These are phyloP conservation scores for Drosophila sucinea DNA, from an alignment of 1,140 invertebrate genomes.

Conservation along the genomic window DNA sequence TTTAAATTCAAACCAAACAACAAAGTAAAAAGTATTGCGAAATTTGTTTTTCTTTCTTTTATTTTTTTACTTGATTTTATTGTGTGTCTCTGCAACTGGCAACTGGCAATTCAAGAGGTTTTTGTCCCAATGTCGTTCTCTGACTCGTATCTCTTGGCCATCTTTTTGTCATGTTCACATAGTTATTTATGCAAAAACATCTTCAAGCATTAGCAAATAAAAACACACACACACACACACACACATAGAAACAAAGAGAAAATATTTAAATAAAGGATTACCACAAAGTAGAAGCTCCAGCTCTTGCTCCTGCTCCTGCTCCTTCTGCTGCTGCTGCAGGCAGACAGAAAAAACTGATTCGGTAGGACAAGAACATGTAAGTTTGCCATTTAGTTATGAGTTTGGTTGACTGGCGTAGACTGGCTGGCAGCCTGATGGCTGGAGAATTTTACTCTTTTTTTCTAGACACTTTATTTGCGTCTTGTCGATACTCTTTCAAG, in stretches of 20 bases:
- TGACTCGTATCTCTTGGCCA: constrained; percentile 1
- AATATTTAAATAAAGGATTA: constrained; percentile 79
- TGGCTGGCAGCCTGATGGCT: constrained; percentile 72
- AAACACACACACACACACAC: constrained; percentile 39
- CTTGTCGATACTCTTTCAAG: neutral
- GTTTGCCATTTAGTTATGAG: constrained; percentile 46
- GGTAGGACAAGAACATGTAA: constrained; percentile 27
- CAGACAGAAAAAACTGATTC: constrained; percentile 37
- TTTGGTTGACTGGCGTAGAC: constrained; percentile 66
- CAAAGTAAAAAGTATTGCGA: constrained; percentile 18
- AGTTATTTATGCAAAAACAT: constrained; percentile 77
- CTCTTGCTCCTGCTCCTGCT: too few relatives aligned
- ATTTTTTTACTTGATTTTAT: constrained; percentile 48
- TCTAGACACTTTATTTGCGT: constrained; percentile 49
- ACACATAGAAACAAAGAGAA: constrained; percentile 42
- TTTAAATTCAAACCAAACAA: constrained; percentile 33
- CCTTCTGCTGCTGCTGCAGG: constrained; percentile 9
- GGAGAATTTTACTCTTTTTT: neutral
- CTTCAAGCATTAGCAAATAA: constrained; percentile 62
- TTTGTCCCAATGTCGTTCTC: constrained; percentile 26
- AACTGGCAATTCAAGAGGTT: constrained; percentile 17
- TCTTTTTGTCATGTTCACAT: constrained; percentile 32
- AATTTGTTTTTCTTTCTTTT: constrained; percentile 36
- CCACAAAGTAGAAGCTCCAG: constrained; percentile 24
- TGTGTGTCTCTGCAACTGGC: constrained; percentile 18